phyloP scores from a whole-genome alignment of 2,888 invertebrate genomes.

The Cecidostiba fungosa region DNA sequence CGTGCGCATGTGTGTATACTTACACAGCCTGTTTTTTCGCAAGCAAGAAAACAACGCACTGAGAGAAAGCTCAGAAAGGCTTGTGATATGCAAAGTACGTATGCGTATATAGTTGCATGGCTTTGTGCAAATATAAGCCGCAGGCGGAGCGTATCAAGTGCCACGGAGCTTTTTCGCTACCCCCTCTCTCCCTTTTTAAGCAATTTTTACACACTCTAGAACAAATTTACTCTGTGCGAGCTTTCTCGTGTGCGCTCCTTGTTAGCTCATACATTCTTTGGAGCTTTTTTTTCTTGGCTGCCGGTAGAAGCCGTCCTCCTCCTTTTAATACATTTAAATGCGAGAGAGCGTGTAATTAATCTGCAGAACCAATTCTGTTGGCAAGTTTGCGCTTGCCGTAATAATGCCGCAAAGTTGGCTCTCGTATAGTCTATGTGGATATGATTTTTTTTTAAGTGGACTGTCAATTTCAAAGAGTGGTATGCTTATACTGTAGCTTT shows the following conservation, averaged over 20 bases:
- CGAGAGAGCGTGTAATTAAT: neutral
- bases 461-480: neutral
- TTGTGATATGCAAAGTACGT: conserved; percentile 2
- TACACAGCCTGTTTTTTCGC: neutral
- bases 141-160: conserved; percentile 1
- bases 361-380: conserved; percentile 3
- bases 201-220: conserved; percentile 36
- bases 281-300: neutral
- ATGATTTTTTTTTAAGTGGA: neutral
- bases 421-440: neutral
- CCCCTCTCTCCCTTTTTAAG: neutral
- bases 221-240: conserved; percentile 24
- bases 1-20: neutral
- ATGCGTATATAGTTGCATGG: neutral
- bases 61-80: neutral
- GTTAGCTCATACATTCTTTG: neutral
- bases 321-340: neutral
- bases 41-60: neutral
- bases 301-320: neutral
- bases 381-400: neutral
- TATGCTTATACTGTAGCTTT: too few relatives aligned
- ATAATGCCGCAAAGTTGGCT: neutral
- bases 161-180: neutral
- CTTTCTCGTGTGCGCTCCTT: neutral
- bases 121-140: conserved; percentile 8